These are phyloP conservation scores for Leptosomus discolor DNA, from an alignment of 2,113 vertebrate genomes.

Conservation along the genomic window DNA sequence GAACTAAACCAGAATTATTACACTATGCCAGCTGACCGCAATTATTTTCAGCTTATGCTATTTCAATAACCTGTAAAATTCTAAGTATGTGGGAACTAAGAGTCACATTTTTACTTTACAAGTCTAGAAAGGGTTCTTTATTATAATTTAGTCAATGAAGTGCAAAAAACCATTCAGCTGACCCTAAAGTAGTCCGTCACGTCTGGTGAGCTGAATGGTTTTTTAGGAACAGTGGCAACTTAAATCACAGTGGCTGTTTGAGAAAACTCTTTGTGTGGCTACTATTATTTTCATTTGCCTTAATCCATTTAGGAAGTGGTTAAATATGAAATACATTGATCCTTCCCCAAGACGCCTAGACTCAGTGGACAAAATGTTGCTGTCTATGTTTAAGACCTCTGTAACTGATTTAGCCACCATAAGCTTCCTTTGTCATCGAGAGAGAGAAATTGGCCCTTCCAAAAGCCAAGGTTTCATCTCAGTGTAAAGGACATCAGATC, in stretches of 20 bases:
- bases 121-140: neutral
- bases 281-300: neutral
- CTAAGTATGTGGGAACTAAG: neutral
- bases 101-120: neutral
- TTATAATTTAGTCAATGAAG: neutral
- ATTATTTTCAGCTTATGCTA: constrained; percentile 8
- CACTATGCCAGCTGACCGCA: neutral
- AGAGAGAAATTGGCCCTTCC: neutral
- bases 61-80: constrained; percentile 18
- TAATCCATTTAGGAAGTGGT: neutral
- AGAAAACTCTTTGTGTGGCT: neutral
- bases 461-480: neutral
- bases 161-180: neutral
- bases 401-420: neutral
- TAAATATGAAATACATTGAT: neutral
- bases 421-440: neutral
- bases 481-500: neutral
- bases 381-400: neutral
- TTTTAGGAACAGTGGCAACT: neutral
- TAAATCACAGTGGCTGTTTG: neutral
- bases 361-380: neutral
- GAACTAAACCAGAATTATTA: constrained; percentile 2
- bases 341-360: neutral
- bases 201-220: neutral
- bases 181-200: neutral